Evolutionary conservation across 2,113 vertebrate species (phyloP), one percentile per base, ranked within the genome.

Genomic region (Callorhinus ursinus): DNA sequence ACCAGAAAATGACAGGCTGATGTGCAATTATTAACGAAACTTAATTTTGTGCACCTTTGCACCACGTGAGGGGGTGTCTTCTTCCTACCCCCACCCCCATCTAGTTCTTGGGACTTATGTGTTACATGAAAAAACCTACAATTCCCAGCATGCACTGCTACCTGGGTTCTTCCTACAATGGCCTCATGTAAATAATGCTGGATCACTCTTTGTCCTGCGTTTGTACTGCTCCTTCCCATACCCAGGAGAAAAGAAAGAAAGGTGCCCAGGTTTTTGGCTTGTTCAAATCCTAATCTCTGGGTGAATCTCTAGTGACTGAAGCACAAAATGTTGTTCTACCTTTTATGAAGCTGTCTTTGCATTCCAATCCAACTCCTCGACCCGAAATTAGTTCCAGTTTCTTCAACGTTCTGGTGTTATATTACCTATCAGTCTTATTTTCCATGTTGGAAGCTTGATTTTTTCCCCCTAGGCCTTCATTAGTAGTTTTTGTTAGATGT

Each of bases 401-500:
- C 72, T 95, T 97, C 31, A 89, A 72, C 12, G 4, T 88, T 97
- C 13, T 87, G 6, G 33, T 57, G 81, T 33, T 72, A 87, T 39
- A 84, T 88, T 90, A 85, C 13, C 12, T 82, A 90, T 26, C 49
- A 92, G 67, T 86, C 63, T 97, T 90, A 83, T 96, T 97, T 96
- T 96, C 55, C 16, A 81, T 39, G 42, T 71, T 92, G 26, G 26
- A 36, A 89, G 21, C 24, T 83, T 8, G 46, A 46, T 46, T 8
- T 89, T 36, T 9, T 11, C 2, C 21, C 59, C 11, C 22, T 6
- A 89, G n/a, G 19, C 22, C 46, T 94, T 96, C 91, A 90, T 86
- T 93, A 93, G 88, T 91, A 28, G 57, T 94, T 97, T 95, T 59
- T 95, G 89, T 85, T 94, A 93, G 82, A 88, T 89, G 72, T 39